Evolutionary conservation across 30 jellyfish, hydroid and myxozoan species (phyloP).

Genomic region (Chironex yamaguchii): DNA sequence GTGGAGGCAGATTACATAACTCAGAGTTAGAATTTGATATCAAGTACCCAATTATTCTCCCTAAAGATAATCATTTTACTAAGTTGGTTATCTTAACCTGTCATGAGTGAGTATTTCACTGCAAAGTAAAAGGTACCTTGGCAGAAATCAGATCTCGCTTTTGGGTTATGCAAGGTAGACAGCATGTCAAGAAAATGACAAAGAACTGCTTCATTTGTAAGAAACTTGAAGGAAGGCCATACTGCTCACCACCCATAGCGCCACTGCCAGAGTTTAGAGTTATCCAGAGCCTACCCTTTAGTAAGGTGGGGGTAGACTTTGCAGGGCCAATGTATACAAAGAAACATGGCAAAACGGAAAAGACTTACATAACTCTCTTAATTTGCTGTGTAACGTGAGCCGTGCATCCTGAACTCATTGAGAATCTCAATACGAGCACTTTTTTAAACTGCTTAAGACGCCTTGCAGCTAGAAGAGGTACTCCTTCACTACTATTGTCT

Average conservation of each 20-base stretch:
- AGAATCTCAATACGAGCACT: not conserved
- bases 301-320: too few relatives aligned
- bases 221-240: slow-evolving; percentile 10
- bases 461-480: slow-evolving; percentile 24
- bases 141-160: slow-evolving; percentile 24
- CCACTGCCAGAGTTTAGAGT: too few relatives aligned
- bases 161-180: slow-evolving; percentile 28
- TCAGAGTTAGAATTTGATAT: not conserved
- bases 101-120: slow-evolving; percentile 7
- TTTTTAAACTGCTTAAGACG: slow-evolving; percentile 20
- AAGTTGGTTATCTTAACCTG: not conserved
- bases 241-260: too few relatives aligned
- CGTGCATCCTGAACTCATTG: slow-evolving; percentile 11
- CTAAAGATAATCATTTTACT: not conserved
- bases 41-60: not conserved
- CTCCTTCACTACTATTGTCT: slow-evolving; percentile 6
- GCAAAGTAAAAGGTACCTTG: slow-evolving; percentile 7
- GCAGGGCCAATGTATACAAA: slow-evolving; percentile 41
- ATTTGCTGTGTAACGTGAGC: slow-evolving; percentile 47
- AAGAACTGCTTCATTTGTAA: not conserved
- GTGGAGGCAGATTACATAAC: too few relatives aligned
- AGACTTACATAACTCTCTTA: not conserved
- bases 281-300: too few relatives aligned
- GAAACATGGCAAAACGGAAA: not conserved
- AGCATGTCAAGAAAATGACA: slow-evolving; percentile 1